A percentile compares a stretch with the other conserved stretches of the same genome.
Evolutionary conservation across 2,113 vertebrate species (phyloP).

Genomic region (Actinemys pallida): DNA sequence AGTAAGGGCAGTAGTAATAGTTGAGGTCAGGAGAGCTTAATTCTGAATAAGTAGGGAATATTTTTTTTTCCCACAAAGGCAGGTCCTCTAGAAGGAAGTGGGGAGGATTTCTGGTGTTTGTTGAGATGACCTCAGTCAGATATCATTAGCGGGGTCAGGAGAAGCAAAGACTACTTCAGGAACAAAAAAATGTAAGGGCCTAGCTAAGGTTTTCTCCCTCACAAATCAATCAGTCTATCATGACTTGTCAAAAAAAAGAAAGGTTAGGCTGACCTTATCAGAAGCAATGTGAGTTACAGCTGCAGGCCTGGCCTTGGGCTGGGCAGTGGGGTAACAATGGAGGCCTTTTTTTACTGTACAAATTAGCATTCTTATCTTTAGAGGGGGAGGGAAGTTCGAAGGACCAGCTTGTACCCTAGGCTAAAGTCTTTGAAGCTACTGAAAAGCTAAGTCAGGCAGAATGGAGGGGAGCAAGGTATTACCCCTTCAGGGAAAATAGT

Average conservation of each 20-base stretch:
- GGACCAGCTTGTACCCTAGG: conserved; percentile 49
- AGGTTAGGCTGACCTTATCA: conserved; percentile 68
- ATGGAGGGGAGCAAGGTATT: neutral
- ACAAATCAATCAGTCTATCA: conserved; percentile 67
- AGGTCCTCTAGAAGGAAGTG: conserved; percentile 62
- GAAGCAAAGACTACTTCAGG: conserved; percentile 71
- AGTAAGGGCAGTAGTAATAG: conserved; percentile 17
- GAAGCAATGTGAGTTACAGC: conserved; percentile 78
- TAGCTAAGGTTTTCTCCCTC: conserved; percentile 3
- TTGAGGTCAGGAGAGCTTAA: conserved; percentile 61
- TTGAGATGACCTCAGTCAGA: conserved; percentile 73
- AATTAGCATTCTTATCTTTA: conserved; percentile 68
- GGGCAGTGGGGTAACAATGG: conserved; percentile 70
- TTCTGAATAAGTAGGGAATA: conserved; percentile 62
- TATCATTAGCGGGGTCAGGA: conserved; percentile 76
- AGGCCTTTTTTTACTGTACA: conserved; percentile 59
- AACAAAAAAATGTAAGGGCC: conserved; percentile 56
- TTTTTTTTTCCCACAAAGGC: conserved; percentile 58
- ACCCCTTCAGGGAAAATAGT: neutral
- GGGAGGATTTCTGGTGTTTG: conserved; percentile 70
- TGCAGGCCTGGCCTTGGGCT: conserved; percentile 73
- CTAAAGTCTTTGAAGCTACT: conserved; percentile 14
- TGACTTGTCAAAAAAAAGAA: conserved; percentile 71
- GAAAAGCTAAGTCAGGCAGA: conserved; percentile 20
- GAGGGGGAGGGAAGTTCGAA: conserved; percentile 51